phyloP scores from a whole-genome alignment of 2,888 invertebrate genomes.

The Archips crataeganus region DNA sequence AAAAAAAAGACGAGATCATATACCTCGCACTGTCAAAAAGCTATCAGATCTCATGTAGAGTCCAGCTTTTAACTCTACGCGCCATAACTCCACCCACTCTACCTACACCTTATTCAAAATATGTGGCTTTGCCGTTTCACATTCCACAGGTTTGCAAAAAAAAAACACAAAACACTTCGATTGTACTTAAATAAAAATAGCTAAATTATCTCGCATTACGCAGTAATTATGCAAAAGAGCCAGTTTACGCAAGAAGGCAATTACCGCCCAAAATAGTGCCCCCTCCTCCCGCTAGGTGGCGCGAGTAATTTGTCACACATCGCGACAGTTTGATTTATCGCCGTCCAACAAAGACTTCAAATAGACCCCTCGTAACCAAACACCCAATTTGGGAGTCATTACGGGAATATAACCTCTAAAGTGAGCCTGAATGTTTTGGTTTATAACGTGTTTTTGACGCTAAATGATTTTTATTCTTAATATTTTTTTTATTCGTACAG shows the following conservation, averaged over 20 bases:
- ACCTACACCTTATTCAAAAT: no score
- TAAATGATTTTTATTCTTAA: no score
- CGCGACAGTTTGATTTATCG: slow-evolving; percentile 81
- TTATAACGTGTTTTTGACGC: no score
- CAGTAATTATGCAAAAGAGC: slow-evolving; percentile 37
- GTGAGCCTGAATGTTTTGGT: slow-evolving; percentile 9
- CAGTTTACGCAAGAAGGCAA: slow-evolving; percentile 41
- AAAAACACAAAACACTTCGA: neutral
- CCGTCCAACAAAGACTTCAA: slow-evolving; percentile 74
- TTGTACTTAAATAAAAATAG: neutral
- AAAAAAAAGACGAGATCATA: no score
- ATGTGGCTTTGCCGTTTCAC: no score
- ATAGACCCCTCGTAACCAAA: slow-evolving; percentile 76
- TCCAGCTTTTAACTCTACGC: no score
- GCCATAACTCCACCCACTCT: no score
- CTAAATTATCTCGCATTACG: neutral
- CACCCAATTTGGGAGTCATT: slow-evolving; percentile 76
- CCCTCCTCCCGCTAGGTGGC: slow-evolving; percentile 65
- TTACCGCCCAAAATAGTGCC: slow-evolving; percentile 60
- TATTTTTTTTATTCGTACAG: no score
- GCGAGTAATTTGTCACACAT: slow-evolving; percentile 80
- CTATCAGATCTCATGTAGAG: no score
- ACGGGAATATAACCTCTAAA: slow-evolving; percentile 71
- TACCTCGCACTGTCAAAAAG: no score
- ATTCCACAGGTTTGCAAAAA: neutral